Conservation (phyloP, 2,888 invertebrate genomes). For the Folsomia candida region DNA sequence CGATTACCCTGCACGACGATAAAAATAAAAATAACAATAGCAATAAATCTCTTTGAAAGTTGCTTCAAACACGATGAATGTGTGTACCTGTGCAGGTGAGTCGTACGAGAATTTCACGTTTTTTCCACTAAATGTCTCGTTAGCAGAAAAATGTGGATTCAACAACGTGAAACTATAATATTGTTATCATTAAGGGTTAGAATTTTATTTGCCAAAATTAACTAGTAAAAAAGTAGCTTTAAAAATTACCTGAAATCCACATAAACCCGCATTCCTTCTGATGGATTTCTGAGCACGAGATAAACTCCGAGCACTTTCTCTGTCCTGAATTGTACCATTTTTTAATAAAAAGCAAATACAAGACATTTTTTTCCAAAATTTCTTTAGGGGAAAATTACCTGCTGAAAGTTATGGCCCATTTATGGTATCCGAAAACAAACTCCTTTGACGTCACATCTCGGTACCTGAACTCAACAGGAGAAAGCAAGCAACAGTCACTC, state of each 20-base stretch:
- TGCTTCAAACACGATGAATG: no score
- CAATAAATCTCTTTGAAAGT: not conserved
- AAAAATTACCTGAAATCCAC: conserved; percentile 67
- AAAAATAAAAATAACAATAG: no score
- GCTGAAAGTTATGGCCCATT: conserved; percentile 77
- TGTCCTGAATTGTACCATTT: no score
- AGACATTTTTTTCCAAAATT: no score
- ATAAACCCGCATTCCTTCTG: conserved; percentile 71
- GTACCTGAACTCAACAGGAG: no score
- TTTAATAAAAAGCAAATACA: no score
- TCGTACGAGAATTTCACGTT: conserved; percentile 60
- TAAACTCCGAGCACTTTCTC: conserved; percentile 76
- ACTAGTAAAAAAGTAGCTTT: not conserved
- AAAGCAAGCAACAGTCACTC: no score
- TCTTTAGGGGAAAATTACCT: no score
- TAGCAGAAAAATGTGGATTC: conserved; percentile 77
- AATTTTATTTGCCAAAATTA: not conserved
- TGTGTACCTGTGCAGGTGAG: conserved; percentile 50
- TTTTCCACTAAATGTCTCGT: conserved; percentile 75
- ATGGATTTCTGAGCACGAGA: conserved; percentile 72
- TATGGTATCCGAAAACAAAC: conserved; percentile 75
- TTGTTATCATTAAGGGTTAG: not conserved
- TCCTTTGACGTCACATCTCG: conserved; percentile 79
- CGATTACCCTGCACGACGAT: conserved; percentile 71
- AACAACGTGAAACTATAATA: no score